Conservation (phyloP, 1,140 invertebrate genomes). For the Oryctes rhinoceros region DNA sequence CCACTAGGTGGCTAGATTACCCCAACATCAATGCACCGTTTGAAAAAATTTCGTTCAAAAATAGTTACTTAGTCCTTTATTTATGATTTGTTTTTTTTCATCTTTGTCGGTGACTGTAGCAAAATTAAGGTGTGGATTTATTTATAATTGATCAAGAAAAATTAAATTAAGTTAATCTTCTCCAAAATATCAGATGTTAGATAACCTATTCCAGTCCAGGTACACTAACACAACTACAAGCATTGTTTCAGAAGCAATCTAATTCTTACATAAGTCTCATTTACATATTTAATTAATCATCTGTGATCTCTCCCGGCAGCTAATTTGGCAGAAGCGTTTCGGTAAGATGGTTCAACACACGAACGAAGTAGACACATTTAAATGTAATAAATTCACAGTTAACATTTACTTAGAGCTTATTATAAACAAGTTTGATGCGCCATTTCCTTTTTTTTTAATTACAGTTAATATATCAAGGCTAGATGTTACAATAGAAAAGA, state of each 20-base stretch:
- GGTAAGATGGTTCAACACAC: background rate
- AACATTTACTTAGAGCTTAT: too few species aligned
- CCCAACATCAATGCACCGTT: too few species aligned
- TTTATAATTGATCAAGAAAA: background rate
- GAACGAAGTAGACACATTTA: too few species aligned
- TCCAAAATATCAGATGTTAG: background rate
- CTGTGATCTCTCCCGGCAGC: background rate
- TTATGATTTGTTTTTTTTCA: background rate
- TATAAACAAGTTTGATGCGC: too few species aligned
- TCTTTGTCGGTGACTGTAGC: background rate
- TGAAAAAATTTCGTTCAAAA: too few species aligned
- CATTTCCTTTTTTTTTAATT: background rate
- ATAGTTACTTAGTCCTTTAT: too few species aligned
- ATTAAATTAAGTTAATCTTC: background rate
- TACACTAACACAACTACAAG: background rate
- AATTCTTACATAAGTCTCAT: background rate
- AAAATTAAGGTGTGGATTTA: slow-evolving; percentile 2
- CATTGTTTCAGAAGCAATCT: slow-evolving; percentile 3
- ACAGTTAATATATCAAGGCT: background rate
- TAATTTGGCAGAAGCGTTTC: slow-evolving; percentile 8
- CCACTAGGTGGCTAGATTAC: too few species aligned
- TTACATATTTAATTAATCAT: slow-evolving; percentile 17
- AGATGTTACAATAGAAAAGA: background rate
- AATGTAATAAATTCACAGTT: too few species aligned
- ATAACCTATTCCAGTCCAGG: background rate